Evolutionary conservation across 2,797 vertebrate species (phyloP), one percentile per base, ranked within the genome.

Genomic region (Graptemys geographica): DNA sequence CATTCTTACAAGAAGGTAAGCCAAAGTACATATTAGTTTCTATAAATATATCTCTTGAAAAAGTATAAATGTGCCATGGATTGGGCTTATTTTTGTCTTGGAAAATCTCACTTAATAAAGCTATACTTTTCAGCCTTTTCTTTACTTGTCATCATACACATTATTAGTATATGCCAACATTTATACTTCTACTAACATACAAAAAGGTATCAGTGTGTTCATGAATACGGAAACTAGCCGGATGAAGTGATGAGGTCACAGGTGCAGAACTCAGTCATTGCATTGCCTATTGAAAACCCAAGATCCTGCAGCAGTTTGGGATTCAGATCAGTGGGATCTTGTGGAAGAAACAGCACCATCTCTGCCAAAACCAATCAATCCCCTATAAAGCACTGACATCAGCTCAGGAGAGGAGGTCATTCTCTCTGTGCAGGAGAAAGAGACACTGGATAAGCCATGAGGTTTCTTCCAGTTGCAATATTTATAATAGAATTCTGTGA

Each of bases 161-260:
- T 94, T 92, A 96, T 96, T 97, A 96, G 89, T 92, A 92, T 95
- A 96, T 95, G 92, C 95, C 92, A 97, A 95, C 91, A 94, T 96
- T 94, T 96, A 23, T 91, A 81, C 27, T 90, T 0, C 49, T 19
- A 3, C 84, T 94, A 95, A 95, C 92, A 94, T 87, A 83, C 85
- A 69, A 90, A 87, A 83, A 92, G 53, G 86, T 87, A 88, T 80
- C 85, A 92, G 83, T 56, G 59, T 82, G 57, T 81, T 81, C n/a
- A 44, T 93, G 84, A 94, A 89, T 89, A 83, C 3, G 8, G 57
- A 90, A 72, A 72, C 84, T 93, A 87, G 51, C 79, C 65, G 87
- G 92, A 95, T 74, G 55, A 28, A 96, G 74, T 1, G 3, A 44
- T 33, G 65, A 90, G 31, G 23, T 83, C 90, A 92, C 86, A 90